These are phyloP conservation scores for Chrysemys picta DNA, from an alignment of 2,113 vertebrate genomes.

Conservation along the genomic window DNA sequence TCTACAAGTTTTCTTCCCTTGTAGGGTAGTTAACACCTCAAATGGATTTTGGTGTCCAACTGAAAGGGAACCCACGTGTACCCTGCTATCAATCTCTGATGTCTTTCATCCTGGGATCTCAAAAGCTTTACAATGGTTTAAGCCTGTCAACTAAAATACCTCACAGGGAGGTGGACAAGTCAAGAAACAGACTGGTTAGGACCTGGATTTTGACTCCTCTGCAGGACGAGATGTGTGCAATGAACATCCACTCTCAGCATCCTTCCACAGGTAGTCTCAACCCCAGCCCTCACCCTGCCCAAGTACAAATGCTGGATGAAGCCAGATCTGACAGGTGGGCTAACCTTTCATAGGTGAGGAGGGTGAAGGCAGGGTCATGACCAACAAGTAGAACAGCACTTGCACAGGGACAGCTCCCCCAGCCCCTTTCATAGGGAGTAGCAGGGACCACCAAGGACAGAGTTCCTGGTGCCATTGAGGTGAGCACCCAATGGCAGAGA, in stretches of 20 bases:
- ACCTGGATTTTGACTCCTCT: not conserved
- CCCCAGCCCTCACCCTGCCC: not conserved
- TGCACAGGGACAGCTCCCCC: not conserved
- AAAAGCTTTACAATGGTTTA: not conserved
- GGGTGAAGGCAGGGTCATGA: not conserved
- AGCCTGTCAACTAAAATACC: not conserved
- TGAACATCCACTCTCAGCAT: not conserved
- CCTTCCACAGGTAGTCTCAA: not conserved
- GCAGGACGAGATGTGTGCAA: not conserved
- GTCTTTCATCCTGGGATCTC: not conserved
- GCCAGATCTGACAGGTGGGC: not conserved
- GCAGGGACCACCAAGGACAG: not conserved
- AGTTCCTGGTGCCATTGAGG: not conserved
- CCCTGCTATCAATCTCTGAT: not conserved
- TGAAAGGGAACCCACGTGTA: not conserved
- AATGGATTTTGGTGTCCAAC: not conserved
- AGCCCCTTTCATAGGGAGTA: not conserved
- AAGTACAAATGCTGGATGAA: not conserved
- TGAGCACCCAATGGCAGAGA: not conserved
- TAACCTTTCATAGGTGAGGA: not conserved
- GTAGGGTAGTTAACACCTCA: not conserved
- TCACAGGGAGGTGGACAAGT: not conserved
- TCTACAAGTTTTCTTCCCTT: not conserved
- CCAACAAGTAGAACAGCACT: not conserved
- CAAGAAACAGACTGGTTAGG: not conserved